Conservation (phyloP, 2,113 vertebrate species). For the Mesembrinibis cayennensis region DNA sequence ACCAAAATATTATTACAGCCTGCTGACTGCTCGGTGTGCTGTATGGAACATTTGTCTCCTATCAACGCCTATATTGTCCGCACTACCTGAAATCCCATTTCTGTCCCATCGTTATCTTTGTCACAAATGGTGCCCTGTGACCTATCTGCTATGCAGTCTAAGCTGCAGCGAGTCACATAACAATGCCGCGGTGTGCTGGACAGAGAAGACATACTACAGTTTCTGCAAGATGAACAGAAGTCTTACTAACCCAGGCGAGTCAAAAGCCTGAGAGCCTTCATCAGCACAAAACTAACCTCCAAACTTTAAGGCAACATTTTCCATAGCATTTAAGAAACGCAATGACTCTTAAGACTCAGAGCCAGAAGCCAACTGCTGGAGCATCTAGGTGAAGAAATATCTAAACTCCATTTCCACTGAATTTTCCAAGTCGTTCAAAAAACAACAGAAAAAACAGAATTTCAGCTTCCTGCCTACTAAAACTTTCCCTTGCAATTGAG, state of each 20-base stretch:
- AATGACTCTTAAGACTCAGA: neutral
- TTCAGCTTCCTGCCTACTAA: neutral
- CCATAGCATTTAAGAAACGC: neutral
- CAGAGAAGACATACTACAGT: accelerated
- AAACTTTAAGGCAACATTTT: neutral
- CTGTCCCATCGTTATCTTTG: neutral
- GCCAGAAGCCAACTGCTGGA: neutral
- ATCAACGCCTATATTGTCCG: accelerated
- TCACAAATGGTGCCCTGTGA: neutral
- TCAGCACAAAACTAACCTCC: neutral
- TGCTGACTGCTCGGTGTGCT: neutral
- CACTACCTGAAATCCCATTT: neutral
- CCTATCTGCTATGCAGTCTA: neutral
- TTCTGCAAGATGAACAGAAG: neutral
- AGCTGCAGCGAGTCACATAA: neutral
- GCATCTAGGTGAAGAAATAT: neutral
- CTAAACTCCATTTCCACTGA: neutral
- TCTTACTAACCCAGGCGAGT: neutral
- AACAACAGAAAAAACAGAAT: neutral
- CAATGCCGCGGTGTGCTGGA: neutral
- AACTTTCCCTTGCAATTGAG: neutral
- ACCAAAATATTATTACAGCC: neutral
- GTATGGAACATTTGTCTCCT: neutral
- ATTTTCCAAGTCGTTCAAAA: neutral
- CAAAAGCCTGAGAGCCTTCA: neutral